These are phyloP conservation scores for Xiphias gladius DNA, from an alignment of 2,113 vertebrate genomes.

Conservation along the genomic window DNA sequence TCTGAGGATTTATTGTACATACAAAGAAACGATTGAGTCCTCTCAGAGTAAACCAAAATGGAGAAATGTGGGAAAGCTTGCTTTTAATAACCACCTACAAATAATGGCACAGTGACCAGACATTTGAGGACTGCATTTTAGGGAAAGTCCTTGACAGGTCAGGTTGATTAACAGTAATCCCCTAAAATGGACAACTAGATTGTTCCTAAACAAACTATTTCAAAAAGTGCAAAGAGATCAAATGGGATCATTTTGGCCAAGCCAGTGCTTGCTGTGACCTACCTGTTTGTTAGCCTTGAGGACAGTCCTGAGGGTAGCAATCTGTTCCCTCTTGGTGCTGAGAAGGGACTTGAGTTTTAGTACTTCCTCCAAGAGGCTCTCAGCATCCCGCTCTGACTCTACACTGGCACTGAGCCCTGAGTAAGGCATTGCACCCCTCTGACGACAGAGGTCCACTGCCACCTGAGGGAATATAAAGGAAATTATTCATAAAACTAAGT, in stretches of 20 bases:
- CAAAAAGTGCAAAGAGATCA: not conserved
- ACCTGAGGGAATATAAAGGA: slow-evolving; percentile 67
- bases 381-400: slow-evolving; percentile 85
- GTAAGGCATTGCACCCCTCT: slow-evolving; percentile 81
- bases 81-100: not conserved
- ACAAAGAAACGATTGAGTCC: not conserved
- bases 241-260: not conserved
- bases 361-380: slow-evolving; percentile 87
- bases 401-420: slow-evolving; percentile 66
- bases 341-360: slow-evolving; percentile 89
- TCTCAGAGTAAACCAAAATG: not conserved
- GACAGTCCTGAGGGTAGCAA: slow-evolving; percentile 90
- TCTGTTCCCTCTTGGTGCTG: slow-evolving; percentile 91
- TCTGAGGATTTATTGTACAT: not conserved
- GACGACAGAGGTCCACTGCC: slow-evolving; percentile 85
- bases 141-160: not conserved
- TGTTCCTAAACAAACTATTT: not conserved
- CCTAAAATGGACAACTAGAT: not conserved
- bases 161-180: not conserved
- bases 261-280: not conserved
- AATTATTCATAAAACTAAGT: not conserved
- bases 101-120: not conserved
- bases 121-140: not conserved
- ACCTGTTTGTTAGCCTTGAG: slow-evolving; percentile 92
- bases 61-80: not conserved